Evolutionary conservation across 2,888 invertebrate genomes (phyloP), one percentile per base, ranked within the genome.

Genomic region (Dolomedes plantarius): DNA sequence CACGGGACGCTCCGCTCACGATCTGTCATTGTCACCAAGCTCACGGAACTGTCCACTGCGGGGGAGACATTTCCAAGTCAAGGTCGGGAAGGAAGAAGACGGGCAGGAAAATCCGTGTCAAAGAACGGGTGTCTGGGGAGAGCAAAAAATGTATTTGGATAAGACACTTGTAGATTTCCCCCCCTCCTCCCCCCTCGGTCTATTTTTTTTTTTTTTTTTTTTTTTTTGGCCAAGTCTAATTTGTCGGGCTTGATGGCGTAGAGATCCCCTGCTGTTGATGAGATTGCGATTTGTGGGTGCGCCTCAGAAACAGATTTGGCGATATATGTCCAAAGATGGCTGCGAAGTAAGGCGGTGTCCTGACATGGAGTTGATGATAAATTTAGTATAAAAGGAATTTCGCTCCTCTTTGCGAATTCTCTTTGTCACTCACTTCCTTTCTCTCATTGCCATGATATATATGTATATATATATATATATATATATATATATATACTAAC

Each of bases 201-300:
- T 36, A 11, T 36, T 36, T 36, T 46, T 46, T 5, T 46, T 2
- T 16, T 46, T 16, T 11, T 23, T 23, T 19, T 16, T 56, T 56
- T 23, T 56, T 23, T 56, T 56, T 56, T 23, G 56, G 1, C 31
- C 2, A 50, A 68, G 76, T 64, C 69, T 75, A 83, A 83, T 83
- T 83, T 83, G 83, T 83, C 83, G 64, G n/a, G 36, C 50, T 72
- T 36, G 65, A 77, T 71, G 32, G 76, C n/a, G 23, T 32, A 16
- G 46, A 0, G 64, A 46, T 27, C 13, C 19, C 76, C 83, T 56
- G 76, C 83, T 72, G 83, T 27, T 65, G 27, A 62, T 7, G 23
- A 69, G 82, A 82, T 82, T 82, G 41, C 81, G 13, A 28, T 31
- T 71, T 13, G 27, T 32, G 19, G 68, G 82, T 69, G 75, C 46